Base-by-base conservation (phyloP, 2,797 vertebrate genomes). In the Darevskia nairensis region DNA sequence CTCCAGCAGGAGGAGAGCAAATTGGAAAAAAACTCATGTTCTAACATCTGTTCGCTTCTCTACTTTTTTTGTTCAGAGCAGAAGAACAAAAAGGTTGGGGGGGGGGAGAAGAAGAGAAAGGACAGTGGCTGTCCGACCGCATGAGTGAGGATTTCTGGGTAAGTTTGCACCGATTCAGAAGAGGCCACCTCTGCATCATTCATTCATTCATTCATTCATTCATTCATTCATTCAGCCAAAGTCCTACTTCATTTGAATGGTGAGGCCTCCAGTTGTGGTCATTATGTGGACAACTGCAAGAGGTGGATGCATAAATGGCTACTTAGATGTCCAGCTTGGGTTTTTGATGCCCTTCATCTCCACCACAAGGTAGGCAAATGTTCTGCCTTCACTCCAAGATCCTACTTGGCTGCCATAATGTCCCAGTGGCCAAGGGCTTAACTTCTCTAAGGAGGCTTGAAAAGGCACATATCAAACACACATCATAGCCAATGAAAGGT, bases 1-100 rank as follows among this genome's bases (percentile, higher is more conserved):
- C 91, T 93, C 84, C 89, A 75, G 83, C 27, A 1, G 91, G 74
- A 86, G 90, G 77, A 86, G 83, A 90, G 86, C 84, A 88, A 85
- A 89, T 82, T 89, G 90, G 95, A 87, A 55, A 32, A 50, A 93
- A 92, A 19, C 32, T 44, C 39, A 75, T 66, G 76, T 66, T 35
- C 10, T 72, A 94, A 94, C 96, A 96, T 96, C 95, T 96, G 96
- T 91, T 95, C 92, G 1, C 0, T 27, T 82, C 86, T 88, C 35
- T 29, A 2, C 68, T 93, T 86, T 72, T 89, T 89, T 74, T 78
- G 68, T 86, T 68, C 80, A 76, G 68, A 87, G 76, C 27, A 44
- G 68, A 94, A 35, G 0, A 7, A 68, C 86, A 4, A 69, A 89
- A n/a, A 0, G 0, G 35, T 10, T 6, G 2, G 8, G 50, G 61